These are phyloP conservation scores for Meteorus cinctellus DNA, from an alignment of 2,888 invertebrate species.

Conservation along the genomic window DNA sequence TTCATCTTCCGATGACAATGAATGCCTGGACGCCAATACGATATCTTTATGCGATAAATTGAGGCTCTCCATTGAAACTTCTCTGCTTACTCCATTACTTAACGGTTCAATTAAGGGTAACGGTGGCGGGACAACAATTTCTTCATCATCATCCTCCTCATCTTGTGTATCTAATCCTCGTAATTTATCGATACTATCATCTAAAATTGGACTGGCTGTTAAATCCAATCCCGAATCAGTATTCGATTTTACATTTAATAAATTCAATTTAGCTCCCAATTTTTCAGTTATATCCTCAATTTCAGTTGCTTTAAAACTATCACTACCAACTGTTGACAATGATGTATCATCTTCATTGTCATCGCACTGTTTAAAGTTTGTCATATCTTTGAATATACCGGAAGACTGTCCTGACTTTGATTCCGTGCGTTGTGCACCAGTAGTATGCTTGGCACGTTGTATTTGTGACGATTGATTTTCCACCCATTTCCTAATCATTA, in stretches of 20 bases:
- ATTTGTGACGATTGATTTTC: conserved; percentile 92
- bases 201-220: conserved; percentile 67
- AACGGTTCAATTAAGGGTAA: conserved; percentile 85
- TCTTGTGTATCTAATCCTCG: conserved; percentile 66
- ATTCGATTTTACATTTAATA: conserved; percentile 68
- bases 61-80: conserved; percentile 88
- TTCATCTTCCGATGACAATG: conserved; percentile 80
- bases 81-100: conserved; percentile 79
- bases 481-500: conserved; percentile 95
- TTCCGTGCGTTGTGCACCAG: conserved; percentile 73
- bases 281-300: conserved; percentile 70
- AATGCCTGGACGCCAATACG: conserved; percentile 77
- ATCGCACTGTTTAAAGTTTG: conserved; percentile 78
- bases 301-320: conserved; percentile 67
- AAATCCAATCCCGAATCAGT: conserved; percentile 69
- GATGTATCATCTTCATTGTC: conserved; percentile 76
- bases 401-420: conserved; percentile 73
- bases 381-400: conserved; percentile 76
- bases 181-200: conserved; percentile 62
- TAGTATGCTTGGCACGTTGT: conserved; percentile 79
- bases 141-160: conserved; percentile 83
- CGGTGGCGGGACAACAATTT: conserved; percentile 87
- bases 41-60: conserved; percentile 85
- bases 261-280: conserved; percentile 67
- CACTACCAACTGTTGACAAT: conserved; percentile 66